Percentiles rank a stretch among this genome's conserved stretches.
These are phyloP conservation scores for Epirrhoe alternata DNA, from an alignment of 2,888 invertebrate species.

Conservation along the genomic window DNA sequence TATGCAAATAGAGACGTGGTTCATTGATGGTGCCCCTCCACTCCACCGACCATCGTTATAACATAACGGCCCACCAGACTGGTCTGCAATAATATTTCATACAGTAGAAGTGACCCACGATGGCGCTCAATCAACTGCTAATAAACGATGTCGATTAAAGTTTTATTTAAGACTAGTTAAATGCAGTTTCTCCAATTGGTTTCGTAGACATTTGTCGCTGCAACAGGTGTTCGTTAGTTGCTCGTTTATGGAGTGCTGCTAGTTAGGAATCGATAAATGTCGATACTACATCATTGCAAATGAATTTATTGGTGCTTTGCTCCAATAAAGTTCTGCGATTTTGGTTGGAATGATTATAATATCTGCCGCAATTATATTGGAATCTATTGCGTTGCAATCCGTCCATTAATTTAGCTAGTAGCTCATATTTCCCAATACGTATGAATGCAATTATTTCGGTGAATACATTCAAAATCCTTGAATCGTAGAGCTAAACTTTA, in stretches of 20 bases:
- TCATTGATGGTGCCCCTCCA: constrained; percentile 66
- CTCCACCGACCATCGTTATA: constrained; percentile 54
- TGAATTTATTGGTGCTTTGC: constrained; percentile 34
- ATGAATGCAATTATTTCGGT: constrained; percentile 37
- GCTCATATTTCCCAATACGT: constrained; percentile 29
- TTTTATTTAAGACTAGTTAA: constrained; percentile 38
- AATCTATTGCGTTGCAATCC: constrained; percentile 34
- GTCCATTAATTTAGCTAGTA: constrained; percentile 32
- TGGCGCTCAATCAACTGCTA: constrained; percentile 46
- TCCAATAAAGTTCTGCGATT: constrained; percentile 35
- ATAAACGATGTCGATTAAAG: constrained; percentile 30
- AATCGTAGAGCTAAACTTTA: constrained; percentile 33
- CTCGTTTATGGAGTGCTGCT: constrained; percentile 32
- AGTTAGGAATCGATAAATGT: constrained; percentile 36
- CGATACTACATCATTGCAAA: constrained; percentile 33
- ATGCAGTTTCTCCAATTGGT: constrained; percentile 35
- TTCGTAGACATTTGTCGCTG: constrained; percentile 36
- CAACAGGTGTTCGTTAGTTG: constrained; percentile 49
- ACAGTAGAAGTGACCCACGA: constrained; percentile 37
- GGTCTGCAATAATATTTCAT: constrained; percentile 48
- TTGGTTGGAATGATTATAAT: constrained; percentile 34
- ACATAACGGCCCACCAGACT: constrained; percentile 55
- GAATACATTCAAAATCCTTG: constrained; percentile 40
- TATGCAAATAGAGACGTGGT: constrained; percentile 64
- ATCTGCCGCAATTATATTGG: constrained; percentile 32